Evolutionary conservation across 2,888 invertebrate species (phyloP), one percentile per base, ranked within the genome.

Genomic region (Papilio elwesi): DNA sequence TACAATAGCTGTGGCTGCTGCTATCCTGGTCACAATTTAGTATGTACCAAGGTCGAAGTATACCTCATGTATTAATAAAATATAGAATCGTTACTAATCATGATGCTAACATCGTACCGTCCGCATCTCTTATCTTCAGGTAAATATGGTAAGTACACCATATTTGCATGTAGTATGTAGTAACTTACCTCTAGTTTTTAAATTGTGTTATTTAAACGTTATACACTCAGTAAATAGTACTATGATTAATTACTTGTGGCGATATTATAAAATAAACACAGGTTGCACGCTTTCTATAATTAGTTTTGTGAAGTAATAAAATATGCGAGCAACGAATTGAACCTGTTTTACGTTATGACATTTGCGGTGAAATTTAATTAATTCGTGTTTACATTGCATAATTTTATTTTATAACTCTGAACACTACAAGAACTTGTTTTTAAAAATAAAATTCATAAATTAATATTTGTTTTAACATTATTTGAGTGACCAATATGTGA

Each of bases 321-420:
- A 67, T 53, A 47, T 67, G 55, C 66, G 52, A 36, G 66, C 47
- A n/a, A 48, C 48, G 64, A 65, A 70, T 70, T 64, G 65, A 53
- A 65, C 47, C 55, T 70, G 64, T 70, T 63, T 52, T 63, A 64
- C 70, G 70, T 65, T 67, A 53, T 67, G 67, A 67, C 67, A 64
- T 70, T 70, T 70, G 65, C 55, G 64, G 70, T 70, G 53, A 64
- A 70, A 65, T 70, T 70, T 70, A 65, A 70, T 70, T 64, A 64
- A 65, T 64, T 53, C 53, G 16, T 67, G 55, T 67, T 67, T 53
- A 67, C 53, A 26, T 55, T 13, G 53, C n/a, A 53, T 70, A 64
- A 70, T 70, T 70, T 53, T 64, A 70, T 70, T 63, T 70, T 70
- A 69, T 63, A 63, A 16, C 70, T 36, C 43, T 49, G 43, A 63